Base-by-base conservation (phyloP, 2,888 invertebrate species). In the Nemoura dubitans region DNA sequence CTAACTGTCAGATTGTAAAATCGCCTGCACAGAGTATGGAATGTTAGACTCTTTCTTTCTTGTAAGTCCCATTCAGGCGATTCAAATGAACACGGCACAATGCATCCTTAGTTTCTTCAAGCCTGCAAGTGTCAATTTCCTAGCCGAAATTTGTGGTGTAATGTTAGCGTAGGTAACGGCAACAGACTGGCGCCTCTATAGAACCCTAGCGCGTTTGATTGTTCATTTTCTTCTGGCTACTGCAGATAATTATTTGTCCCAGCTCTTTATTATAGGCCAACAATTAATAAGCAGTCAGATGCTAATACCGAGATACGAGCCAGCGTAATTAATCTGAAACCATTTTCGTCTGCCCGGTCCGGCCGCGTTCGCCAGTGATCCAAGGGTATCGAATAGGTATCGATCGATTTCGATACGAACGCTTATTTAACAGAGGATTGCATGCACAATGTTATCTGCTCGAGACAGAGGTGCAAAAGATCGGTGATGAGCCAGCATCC, bases 1-100 rank as follows among this genome's bases (percentile, higher is more conserved):
- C 59, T 59, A 59, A 59, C 59, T 59, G 59, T 59, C 59, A 59
- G 59, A 59, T 59, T 59, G 59, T 59, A 59, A 59, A 59, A 59
- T 59, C 59, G 59, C 6, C 21, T 59, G 3, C 21, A 59, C 59
- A 59, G 59, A 59, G 16, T 10, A 59, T 59, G 59, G 59, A 59
- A 59, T 59, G 59, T 59, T 59, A 10, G 21, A 59, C 59, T 59
- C 16, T 59, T 59, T 59, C 59, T 59, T 59, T 59, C 36, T 36
- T 36, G 36, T 21, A 59, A 2, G 21, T 21, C 21, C 59, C 21
- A 59, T 59, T 59, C 59, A 59, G 59, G 21, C 14, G 59, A 59
- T 59, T 59, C 10, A 59, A 59, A 59, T 7, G 59, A 21, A 21
- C 14, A 10, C 59, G 21, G 59, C 6, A 59, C 10, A 59, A 59